A percentile compares a stretch with the other conserved stretches of the same genome.
phyloP scores from a whole-genome alignment of 2,113 vertebrate species.

The Pterocles orientalis region DNA sequence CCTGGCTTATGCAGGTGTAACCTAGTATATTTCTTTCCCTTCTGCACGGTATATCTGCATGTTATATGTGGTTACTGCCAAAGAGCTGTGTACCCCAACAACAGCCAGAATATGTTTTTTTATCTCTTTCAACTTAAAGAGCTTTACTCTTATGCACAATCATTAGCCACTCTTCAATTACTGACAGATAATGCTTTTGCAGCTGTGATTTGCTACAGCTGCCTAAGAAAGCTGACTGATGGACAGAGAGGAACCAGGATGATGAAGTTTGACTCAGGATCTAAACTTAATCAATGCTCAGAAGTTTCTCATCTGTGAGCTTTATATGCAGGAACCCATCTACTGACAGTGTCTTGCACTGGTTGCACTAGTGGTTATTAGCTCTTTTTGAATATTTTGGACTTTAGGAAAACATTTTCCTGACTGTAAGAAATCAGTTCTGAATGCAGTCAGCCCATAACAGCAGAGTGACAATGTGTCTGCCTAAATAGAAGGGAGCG shows the following conservation, averaged over 20 bases:
- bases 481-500: not conserved
- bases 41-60: not conserved
- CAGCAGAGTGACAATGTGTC: not conserved
- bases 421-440: not conserved
- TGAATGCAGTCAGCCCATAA: not conserved
- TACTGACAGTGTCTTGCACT: not conserved
- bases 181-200: slow-evolving; percentile 18
- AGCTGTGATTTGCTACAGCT: slow-evolving; percentile 16
- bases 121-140: not conserved
- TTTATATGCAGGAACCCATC: not conserved
- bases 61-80: not conserved
- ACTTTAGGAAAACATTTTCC: not conserved
- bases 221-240: not conserved
- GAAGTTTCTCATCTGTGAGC: not conserved
- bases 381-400: not conserved
- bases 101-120: not conserved
- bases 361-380: not conserved
- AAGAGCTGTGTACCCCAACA: not conserved
- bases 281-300: not conserved
- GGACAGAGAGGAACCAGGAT: not conserved
- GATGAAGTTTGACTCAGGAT: not conserved
- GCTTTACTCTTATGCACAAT: not conserved
- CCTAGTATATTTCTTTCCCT: not conserved
- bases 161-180: slow-evolving; percentile 6
- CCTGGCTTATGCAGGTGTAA: not conserved